Conservation (phyloP, 2,797 vertebrate species). For the Bryconaethiops microstoma region DNA sequence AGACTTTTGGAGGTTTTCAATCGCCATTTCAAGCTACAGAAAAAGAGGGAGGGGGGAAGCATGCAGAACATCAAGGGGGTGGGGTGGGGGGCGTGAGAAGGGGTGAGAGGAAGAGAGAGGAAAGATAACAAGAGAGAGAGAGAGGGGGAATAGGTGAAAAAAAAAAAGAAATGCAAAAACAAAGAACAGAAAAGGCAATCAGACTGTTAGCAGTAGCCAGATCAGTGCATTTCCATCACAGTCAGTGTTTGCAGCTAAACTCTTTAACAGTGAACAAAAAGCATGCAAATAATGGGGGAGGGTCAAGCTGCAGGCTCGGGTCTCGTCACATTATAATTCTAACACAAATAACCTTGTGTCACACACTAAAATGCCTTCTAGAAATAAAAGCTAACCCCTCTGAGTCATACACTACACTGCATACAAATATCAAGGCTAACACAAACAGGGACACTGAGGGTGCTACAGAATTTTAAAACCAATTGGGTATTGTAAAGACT, state of each 20-base stretch:
- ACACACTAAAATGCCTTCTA: neutral
- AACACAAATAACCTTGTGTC: neutral
- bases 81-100: conserved; percentile 39
- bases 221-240: conserved; percentile 80
- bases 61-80: conserved; percentile 72
- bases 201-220: conserved; percentile 90
- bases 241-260: conserved; percentile 78
- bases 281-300: conserved; percentile 78
- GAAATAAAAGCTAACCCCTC: neutral
- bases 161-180: conserved; percentile 45
- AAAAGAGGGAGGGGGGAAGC: conserved; percentile 79
- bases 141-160: conserved; percentile 45
- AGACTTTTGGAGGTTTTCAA: conserved; percentile 99
- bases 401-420: neutral
- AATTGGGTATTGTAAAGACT: too few relatives aligned
- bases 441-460: too few relatives aligned
- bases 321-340: conserved; percentile 43
- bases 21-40: conserved; percentile 99
- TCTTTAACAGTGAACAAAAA: conserved; percentile 75
- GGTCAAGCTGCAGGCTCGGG: conserved; percentile 75
- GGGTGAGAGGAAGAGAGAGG: conserved; percentile 56
- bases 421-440: neutral
- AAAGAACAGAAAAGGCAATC: conserved; percentile 83
- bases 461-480: too few relatives aligned
- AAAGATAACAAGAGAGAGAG: conserved; percentile 43